Conservation (phyloP, 2,797 vertebrate genomes). For the Carcharodon carcharias region DNA sequence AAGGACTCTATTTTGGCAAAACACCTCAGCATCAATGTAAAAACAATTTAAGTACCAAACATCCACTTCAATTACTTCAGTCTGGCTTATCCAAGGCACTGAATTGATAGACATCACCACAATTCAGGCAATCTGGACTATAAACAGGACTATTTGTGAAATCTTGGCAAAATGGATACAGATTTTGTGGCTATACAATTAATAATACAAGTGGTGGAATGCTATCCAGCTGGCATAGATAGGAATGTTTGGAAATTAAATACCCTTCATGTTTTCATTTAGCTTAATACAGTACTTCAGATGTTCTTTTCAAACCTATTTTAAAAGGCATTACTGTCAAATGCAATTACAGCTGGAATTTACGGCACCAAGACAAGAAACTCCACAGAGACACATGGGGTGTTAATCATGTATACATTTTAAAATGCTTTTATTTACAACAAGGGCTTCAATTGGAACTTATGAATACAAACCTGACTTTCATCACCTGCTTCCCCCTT, state of each 20-base stretch:
- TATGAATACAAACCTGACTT: not conserved
- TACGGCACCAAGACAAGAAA: not conserved
- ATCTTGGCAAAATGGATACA: conserved; percentile 16
- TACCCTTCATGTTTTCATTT: conserved; percentile 29
- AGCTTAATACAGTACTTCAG: conserved; percentile 12
- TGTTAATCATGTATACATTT: conserved; percentile 5
- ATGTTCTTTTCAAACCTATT: conserved; percentile 30
- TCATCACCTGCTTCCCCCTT: not conserved
- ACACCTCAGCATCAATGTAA: not conserved
- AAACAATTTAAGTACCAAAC: not conserved
- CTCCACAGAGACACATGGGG: not conserved
- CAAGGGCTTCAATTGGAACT: not conserved
- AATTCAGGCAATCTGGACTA: not conserved
- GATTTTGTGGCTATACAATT: conserved; percentile 25
- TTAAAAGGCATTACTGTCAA: conserved; percentile 24
- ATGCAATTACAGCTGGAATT: conserved; percentile 17
- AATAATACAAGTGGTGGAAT: not conserved
- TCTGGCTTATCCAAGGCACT: conserved; percentile 18
- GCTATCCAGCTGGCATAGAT: conserved; percentile 20
- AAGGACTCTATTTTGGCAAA: not conserved
- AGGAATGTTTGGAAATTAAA: conserved; percentile 34
- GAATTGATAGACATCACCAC: not conserved
- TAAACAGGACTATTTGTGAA: conserved; percentile 13
- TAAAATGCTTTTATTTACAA: conserved; percentile 13
- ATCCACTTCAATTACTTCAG: not conserved